phyloP scores from a whole-genome alignment of 2,888 invertebrate species.

The Antheraea yamamai region DNA sequence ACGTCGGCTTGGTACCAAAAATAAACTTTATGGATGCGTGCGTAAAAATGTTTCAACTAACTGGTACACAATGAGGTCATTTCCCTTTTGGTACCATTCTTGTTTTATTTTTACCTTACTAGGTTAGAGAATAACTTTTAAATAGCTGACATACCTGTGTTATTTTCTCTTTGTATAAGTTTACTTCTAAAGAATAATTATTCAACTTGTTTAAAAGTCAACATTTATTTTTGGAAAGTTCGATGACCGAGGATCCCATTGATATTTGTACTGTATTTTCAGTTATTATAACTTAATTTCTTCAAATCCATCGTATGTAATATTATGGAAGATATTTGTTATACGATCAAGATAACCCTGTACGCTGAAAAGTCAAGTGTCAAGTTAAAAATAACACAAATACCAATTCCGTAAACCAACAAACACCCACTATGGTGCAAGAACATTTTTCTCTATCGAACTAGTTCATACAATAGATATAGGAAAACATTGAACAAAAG shows the following conservation, averaged over 20 bases:
- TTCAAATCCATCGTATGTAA: not conserved
- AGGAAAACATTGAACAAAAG: not conserved
- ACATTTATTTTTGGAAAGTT: not conserved
- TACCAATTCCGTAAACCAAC: not conserved
- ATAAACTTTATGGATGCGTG: conserved; percentile 74
- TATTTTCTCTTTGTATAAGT: not conserved
- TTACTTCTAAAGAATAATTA: not conserved
- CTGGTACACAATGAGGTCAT: conserved; percentile 68
- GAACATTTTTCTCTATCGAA: not conserved
- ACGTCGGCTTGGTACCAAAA: conserved; percentile 64
- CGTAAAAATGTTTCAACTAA: conserved; percentile 68
- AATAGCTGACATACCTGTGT: conserved; percentile 21
- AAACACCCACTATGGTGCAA: not conserved
- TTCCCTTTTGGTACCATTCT: conserved; percentile 72
- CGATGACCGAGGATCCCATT: not conserved
- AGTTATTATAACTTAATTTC: not conserved
- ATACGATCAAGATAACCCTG: not conserved
- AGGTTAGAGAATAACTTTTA: conserved; percentile 41
- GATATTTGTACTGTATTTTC: not conserved
- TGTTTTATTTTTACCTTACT: conserved; percentile 62
- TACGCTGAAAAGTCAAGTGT: not conserved
- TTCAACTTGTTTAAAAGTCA: not conserved
- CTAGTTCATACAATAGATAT: not conserved
- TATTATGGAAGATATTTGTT: not conserved
- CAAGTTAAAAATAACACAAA: not conserved